Evolutionary conservation across 1,140 invertebrate species (phyloP), one percentile per base, ranked within the genome.

Genomic region (Caerostris darwini): DNA sequence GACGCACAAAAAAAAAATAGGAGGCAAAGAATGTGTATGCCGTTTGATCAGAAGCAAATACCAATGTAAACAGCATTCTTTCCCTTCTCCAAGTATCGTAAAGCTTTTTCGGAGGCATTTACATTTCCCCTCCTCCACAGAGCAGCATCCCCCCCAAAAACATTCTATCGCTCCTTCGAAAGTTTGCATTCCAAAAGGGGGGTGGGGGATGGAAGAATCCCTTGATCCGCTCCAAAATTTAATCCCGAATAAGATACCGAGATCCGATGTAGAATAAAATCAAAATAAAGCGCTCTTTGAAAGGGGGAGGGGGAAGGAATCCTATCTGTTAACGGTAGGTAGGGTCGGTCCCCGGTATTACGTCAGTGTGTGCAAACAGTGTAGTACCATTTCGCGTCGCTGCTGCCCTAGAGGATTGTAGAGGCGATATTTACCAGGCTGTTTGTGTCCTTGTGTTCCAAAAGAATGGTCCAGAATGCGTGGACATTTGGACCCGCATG

Each of bases 361-460:
- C 91, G 82, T 92, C 91, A 92, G 86, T 82, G 50, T 85, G 61
- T 10, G 59, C 91, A 92, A 92, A 92, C 91, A 92, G 86, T 85
- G 61, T 10, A 85, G 71, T 81, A 14, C 91, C 91, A 92, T 92
- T 92, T 92, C 67, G 91, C 57, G 53, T 85, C 82, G 19, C 71
- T 77, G 34, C 34, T 34, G 34, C 34, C 34, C 34, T 34, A 34
- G 34, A 34, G 34, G 34, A 34, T 34, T 34, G 34, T 34, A n/a
- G n/a, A n/a, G n/a, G n/a, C n/a, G n/a, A n/a, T n/a, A n/a, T n/a
- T n/a, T n/a, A 34, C 34, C 34, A 34, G 34, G 34, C 2, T 34
- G 34, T 34, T 34, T 34, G 34, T 34, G 34, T 34, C 34, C 34
- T 34, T 34, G 34, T 34, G 34, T 34, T 34, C 34, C 34, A 34